phyloP scores from a whole-genome alignment of 2,797 vertebrate species.

The Phoebastria nigripes region DNA sequence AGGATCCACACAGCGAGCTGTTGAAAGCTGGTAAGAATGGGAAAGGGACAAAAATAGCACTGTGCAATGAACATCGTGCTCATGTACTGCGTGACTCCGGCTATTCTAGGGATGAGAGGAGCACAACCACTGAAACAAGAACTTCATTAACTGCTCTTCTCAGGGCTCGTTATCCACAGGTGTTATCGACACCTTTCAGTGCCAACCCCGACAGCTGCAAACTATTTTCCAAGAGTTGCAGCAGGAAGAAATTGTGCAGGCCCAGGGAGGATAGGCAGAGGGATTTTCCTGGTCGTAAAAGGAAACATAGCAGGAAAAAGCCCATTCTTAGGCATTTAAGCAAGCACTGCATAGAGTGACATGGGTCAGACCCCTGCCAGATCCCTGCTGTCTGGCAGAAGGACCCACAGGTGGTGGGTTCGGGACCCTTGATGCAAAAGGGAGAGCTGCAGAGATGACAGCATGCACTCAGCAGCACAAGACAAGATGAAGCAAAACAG shows the following conservation, averaged over 20 bases:
- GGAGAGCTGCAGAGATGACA: not conserved
- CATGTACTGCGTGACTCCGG: not conserved
- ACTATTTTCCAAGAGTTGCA: not conserved
- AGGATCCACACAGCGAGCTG: not conserved
- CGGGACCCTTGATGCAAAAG: rapidly evolving
- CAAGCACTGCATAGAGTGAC: not conserved
- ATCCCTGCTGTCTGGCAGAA: not conserved
- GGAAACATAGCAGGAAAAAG: rapidly evolving
- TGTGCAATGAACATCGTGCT: not conserved
- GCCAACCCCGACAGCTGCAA: not conserved
- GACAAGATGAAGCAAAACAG: not conserved
- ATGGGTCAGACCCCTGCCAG: not conserved
- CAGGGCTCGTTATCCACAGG: not conserved
- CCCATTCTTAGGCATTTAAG: not conserved
- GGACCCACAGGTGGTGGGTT: not conserved
- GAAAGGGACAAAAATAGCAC: not conserved
- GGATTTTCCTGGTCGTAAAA: not conserved
- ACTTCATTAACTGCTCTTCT: not conserved
- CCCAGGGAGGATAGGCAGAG: not conserved
- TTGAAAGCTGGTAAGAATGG: not conserved
- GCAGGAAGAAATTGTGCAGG: not conserved
- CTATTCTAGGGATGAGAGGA: not conserved
- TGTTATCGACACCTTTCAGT: not conserved
- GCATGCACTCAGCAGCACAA: not conserved
- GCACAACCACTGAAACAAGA: not conserved